These are phyloP conservation scores for Metopolophium dirhodum DNA, from an alignment of 1,140 invertebrate genomes.

Conservation along the genomic window DNA sequence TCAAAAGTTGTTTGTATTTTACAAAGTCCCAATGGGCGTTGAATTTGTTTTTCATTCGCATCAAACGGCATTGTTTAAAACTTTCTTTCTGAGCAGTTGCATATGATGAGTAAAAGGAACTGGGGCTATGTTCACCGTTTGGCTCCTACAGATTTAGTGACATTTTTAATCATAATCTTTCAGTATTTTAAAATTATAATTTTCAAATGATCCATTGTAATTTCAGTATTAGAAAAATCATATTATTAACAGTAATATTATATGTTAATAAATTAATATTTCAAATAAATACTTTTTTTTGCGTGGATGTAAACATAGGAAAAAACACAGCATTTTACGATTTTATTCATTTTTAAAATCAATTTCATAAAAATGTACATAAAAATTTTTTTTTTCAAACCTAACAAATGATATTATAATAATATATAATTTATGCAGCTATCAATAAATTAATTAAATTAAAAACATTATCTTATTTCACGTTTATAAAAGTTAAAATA, in stretches of 20 bases:
- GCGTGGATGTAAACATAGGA: background rate
- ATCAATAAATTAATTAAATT: too few relatives aligned
- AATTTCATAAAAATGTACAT: too few relatives aligned
- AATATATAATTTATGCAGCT: too few relatives aligned
- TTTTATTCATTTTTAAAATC: too few relatives aligned
- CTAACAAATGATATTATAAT: too few relatives aligned
- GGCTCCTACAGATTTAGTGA: background rate
- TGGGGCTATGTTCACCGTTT: background rate
- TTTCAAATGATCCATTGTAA: background rate
- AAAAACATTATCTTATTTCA: background rate
- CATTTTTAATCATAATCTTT: background rate
- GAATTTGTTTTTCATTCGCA: background rate
- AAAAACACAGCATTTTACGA: background rate
- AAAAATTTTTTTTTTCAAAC: too few relatives aligned
- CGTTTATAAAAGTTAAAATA: background rate
- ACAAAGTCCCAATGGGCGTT: background rate
- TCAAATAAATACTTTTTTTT: background rate
- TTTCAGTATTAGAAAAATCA: background rate
- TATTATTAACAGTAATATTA: background rate
- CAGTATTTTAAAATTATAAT: background rate
- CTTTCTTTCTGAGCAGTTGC: background rate
- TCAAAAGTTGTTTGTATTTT: background rate
- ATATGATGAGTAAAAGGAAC: background rate
- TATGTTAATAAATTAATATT: background rate
- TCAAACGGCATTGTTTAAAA: slow-evolving; percentile 15